phyloP scores from a whole-genome alignment of 2,888 invertebrate species.

The Athripsodes cinereus region DNA sequence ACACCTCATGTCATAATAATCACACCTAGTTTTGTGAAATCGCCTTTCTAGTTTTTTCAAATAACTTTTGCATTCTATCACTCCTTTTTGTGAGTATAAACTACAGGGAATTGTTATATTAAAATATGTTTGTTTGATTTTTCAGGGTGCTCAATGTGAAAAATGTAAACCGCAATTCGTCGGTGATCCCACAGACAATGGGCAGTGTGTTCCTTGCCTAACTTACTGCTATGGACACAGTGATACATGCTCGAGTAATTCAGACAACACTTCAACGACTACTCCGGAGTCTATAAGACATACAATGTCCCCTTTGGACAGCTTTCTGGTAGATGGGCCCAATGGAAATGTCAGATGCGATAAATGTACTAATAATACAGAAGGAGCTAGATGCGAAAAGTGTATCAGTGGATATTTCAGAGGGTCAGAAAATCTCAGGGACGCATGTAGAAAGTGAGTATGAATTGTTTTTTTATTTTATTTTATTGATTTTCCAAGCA shows the following conservation, averaged over 20 bases:
- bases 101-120: too few relatives aligned
- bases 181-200: slow-evolving; percentile 84
- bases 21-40: too few relatives aligned
- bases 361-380: slow-evolving; percentile 76
- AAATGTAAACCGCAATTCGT: slow-evolving; percentile 87
- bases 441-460: slow-evolving; percentile 67
- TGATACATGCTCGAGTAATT: slow-evolving; percentile 64
- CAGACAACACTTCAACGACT: slow-evolving; percentile 40
- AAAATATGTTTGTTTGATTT: too few relatives aligned
- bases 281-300: slow-evolving; percentile 38
- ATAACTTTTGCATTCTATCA: too few relatives aligned
- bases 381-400: slow-evolving; percentile 74
- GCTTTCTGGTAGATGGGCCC: slow-evolving; percentile 62
- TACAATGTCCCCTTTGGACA: slow-evolving; percentile 52
- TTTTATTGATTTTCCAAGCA: too few relatives aligned
- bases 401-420: slow-evolving; percentile 72
- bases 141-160: slow-evolving; percentile 80
- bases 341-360: slow-evolving; percentile 73
- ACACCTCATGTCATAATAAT: too few relatives aligned
- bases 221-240: slow-evolving; percentile 90
- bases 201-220: slow-evolving; percentile 79
- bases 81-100: too few relatives aligned
- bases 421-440: slow-evolving; percentile 69
- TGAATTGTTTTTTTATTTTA: neutral
- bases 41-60: too few relatives aligned